Percentiles rank a stretch among this genome's conserved stretches.
These are phyloP conservation scores for Icerya purchasi DNA, from an alignment of 2,888 invertebrate genomes.

Conservation along the genomic window DNA sequence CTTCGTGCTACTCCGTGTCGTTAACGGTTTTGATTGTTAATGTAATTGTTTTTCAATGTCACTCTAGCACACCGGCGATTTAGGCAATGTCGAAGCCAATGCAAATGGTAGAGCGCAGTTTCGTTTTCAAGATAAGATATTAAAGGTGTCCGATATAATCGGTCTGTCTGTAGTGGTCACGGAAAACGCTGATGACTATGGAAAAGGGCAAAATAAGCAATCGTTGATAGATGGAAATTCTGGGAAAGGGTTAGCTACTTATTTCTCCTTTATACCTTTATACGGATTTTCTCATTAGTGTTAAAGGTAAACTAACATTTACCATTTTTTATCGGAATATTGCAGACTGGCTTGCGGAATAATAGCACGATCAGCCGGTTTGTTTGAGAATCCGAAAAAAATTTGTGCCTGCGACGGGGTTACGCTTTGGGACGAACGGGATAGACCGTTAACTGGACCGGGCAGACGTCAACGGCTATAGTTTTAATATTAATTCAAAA, in stretches of 20 bases:
- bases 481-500: background rate
- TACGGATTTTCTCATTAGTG: background rate
- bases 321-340: constrained; percentile 6
- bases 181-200: constrained; percentile 37
- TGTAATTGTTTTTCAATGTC: too few species aligned
- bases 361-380: constrained; percentile 67
- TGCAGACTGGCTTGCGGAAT: constrained; percentile 60
- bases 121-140: constrained; percentile 33
- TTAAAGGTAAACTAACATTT: background rate
- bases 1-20: too few species aligned
- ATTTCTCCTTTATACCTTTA: background rate
- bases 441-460: constrained; percentile 31
- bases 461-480: constrained; percentile 9
- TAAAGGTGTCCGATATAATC: constrained; percentile 50
- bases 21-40: too few species aligned
- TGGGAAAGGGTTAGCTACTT: constrained; percentile 32
- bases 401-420: constrained; percentile 80
- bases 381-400: constrained; percentile 66
- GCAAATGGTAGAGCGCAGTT: constrained; percentile 42
- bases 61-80: constrained; percentile 36
- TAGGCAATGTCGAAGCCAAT: constrained; percentile 40
- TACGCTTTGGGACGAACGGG: constrained; percentile 68
- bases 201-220: constrained; percentile 28
- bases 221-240: constrained; percentile 39
- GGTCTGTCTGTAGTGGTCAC: constrained; percentile 58